Evolutionary conservation across 2,888 invertebrate species (phyloP), one percentile per base, ranked within the genome.

Genomic region (Hemithea aestivaria): DNA sequence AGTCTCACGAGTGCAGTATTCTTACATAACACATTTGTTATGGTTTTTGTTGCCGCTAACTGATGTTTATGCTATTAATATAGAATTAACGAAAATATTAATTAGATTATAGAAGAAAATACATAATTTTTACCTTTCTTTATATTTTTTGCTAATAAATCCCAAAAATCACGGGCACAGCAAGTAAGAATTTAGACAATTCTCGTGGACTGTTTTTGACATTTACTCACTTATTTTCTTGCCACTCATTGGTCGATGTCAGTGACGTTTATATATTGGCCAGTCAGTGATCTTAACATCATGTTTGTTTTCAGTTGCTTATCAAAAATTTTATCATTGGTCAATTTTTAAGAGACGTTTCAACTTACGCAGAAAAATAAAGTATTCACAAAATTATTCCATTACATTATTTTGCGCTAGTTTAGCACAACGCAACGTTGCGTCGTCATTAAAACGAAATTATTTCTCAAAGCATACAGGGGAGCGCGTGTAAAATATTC

Each of bases 1-100:
- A 32, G 27, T 22, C 27, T 47, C 39, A 29, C 10, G 37, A 45
- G 39, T 40, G 24, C 21, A 31, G 38, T 43, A n/a, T n/a, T n/a
- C n/a, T 67, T 67, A 66, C 63, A 66, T 66, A 66, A 66, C 58
- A 60, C 40, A 50, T 49, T 40, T 11, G 10, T 25, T 37, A 27
- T 31, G 32, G 24, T 28, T 22, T 12, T 27, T 8, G 4, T 20
- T 3, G 12, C n/a, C n/a, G 7, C 4, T 7, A 2, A 20, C 2
- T 10, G 16, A 1, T 26, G 10, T 7, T 2, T 10, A 30, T 6
- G 16, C 2, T 16, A 16, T n/a, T n/a, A n/a, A n/a, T n/a, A n/a
- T n/a, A n/a, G 3, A 8, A 7, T n/a, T 7, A 7, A 12, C 10
- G 12, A 6, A 21, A 7, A 20, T n/a, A 36, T 7, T 20, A 3